Evolutionary conservation across 1,140 invertebrate genomes (phyloP).

Genomic region (Antheraea mylitta): DNA sequence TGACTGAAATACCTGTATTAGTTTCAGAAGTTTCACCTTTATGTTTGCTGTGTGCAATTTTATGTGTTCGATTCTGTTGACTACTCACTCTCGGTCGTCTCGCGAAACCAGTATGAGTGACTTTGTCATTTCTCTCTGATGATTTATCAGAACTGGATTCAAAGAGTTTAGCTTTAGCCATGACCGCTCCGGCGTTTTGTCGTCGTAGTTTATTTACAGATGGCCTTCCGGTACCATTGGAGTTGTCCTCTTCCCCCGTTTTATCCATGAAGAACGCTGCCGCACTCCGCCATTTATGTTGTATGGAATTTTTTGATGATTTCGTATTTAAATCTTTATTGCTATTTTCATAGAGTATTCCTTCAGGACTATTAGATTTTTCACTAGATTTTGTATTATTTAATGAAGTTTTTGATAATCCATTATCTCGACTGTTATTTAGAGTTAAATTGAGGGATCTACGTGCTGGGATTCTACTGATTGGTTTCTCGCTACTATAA

Average conservation of each 20-base stretch:
- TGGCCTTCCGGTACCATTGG: constrained; percentile 75
- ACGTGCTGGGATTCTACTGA: constrained; percentile 47
- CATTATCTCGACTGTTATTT: constrained; percentile 48
- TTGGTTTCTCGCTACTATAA: constrained; percentile 56
- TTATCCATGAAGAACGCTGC: constrained; percentile 72
- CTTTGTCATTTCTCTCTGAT: constrained; percentile 59
- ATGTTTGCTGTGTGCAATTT: constrained; percentile 39
- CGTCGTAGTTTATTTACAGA: constrained; percentile 81
- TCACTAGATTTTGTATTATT: constrained; percentile 51
- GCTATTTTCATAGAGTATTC: constrained; percentile 45
- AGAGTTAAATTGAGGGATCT: constrained; percentile 58
- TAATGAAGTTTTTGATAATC: constrained; percentile 48
- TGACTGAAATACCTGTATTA: constrained; percentile 21
- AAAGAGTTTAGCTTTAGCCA: constrained; percentile 82
- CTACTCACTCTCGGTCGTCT: constrained; percentile 50
- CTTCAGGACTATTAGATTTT: constrained; percentile 43
- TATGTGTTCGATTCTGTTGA: constrained; percentile 44
- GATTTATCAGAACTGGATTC: constrained; percentile 76
- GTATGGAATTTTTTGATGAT: constrained; percentile 41
- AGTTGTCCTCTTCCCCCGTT: constrained; percentile 59
- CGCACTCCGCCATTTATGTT: constrained; percentile 69
- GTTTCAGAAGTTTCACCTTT: constrained; percentile 30
- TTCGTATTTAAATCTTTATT: constrained; percentile 32
- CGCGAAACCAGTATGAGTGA: constrained; percentile 50
- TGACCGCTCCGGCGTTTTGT: constrained; percentile 83